Evolutionary conservation across 1,140 invertebrate species (phyloP).

Genomic region (Meloidogyne hapla): DNA sequence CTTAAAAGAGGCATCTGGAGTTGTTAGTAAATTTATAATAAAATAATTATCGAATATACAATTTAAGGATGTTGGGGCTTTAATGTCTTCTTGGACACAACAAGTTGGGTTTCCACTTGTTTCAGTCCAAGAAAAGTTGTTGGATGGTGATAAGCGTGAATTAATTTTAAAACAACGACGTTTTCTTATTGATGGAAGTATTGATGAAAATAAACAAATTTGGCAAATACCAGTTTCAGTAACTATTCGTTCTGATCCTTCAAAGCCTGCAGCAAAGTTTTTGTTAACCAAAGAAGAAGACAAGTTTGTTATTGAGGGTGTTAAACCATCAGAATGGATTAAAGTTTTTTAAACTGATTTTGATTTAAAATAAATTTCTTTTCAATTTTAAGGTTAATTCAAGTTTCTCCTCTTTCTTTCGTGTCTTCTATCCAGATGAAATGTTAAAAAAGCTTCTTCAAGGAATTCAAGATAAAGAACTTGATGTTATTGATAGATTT

Average conservation of each 20-base stretch:
- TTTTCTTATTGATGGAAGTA: conserved; percentile 44
- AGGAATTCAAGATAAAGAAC: conserved; percentile 75
- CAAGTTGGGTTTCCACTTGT: conserved; percentile 86
- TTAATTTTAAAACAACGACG: conserved; percentile 40
- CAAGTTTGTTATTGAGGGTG: conserved; percentile 71
- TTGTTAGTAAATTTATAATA: conserved; percentile 63
- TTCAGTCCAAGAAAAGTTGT: conserved; percentile 59
- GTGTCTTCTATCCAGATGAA: conserved; percentile 79
- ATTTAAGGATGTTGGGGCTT: conserved; percentile 73
- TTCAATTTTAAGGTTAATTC: conserved; percentile 65
- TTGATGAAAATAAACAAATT: conserved; percentile 35
- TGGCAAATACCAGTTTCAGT: conserved; percentile 78
- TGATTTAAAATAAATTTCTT: background rate
- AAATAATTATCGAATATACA: background rate
- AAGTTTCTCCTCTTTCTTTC: conserved; percentile 68
- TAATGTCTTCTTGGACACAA: conserved; percentile 92
- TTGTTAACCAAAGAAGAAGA: conserved; percentile 70
- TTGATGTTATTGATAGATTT: conserved; percentile 85
- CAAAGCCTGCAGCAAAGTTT: conserved; percentile 69
- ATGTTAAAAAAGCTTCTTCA: conserved; percentile 78
- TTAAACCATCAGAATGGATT: conserved; percentile 77
- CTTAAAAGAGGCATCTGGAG: conserved; percentile 81
- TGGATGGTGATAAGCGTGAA: conserved; percentile 36
- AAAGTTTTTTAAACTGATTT: conserved; percentile 70
- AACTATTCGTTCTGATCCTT: conserved; percentile 74